Percentiles rank a stretch among this genome's conserved stretches.
Evolutionary conservation across 1,140 invertebrate genomes (phyloP).

Genomic region (Pomacea maculata): DNA sequence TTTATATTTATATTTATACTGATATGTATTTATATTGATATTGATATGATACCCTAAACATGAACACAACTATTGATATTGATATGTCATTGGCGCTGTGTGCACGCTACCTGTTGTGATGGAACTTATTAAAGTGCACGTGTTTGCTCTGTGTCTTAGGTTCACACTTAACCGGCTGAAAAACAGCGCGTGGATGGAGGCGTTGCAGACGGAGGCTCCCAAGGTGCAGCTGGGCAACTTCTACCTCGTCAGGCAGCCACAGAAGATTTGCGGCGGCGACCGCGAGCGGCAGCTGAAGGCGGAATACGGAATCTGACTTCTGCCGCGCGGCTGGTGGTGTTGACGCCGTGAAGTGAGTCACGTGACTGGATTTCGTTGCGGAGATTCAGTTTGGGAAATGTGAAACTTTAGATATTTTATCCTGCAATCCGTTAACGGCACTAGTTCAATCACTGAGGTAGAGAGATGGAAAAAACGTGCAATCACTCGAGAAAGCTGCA

Average conservation of each 20-base stretch:
- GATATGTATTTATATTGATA: background rate
- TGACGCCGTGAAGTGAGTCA: background rate
- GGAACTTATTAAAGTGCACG: too few relatives aligned
- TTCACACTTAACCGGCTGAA: slow-evolving; percentile 42
- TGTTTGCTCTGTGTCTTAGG: slow-evolving; percentile 4
- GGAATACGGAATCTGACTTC: slow-evolving; percentile 40
- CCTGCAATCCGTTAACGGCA: too few relatives aligned
- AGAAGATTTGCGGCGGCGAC: slow-evolving; percentile 43
- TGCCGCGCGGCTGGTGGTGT: background rate
- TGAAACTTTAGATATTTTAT: too few relatives aligned
- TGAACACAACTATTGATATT: background rate
- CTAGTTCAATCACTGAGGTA: too few relatives aligned
- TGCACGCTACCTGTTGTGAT: too few relatives aligned
- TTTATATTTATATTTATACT: background rate
- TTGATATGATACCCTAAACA: background rate
- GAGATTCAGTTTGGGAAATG: too few relatives aligned
- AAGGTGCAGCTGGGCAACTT: slow-evolving; percentile 50
- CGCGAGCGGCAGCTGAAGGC: slow-evolving; percentile 41
- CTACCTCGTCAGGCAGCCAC: slow-evolving; percentile 47
- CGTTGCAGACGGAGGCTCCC: background rate
- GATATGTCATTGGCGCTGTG: background rate
- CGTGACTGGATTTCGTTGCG: background rate
- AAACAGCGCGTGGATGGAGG: slow-evolving; percentile 39
- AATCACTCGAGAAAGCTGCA: too few relatives aligned
- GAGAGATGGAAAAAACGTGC: too few relatives aligned